phyloP scores from a whole-genome alignment of 1,140 invertebrate genomes.

The Trinorchestia longiramus region DNA sequence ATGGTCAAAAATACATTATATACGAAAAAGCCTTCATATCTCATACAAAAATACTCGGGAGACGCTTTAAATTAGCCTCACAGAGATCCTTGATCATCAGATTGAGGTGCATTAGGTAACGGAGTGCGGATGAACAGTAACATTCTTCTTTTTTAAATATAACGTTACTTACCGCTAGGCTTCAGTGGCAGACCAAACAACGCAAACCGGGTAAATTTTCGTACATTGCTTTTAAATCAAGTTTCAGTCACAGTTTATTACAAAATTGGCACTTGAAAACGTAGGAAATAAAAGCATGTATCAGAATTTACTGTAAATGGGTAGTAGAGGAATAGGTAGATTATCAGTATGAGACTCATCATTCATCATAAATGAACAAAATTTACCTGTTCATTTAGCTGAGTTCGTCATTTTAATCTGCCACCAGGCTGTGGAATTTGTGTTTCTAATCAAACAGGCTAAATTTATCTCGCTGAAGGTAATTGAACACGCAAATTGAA shows the following conservation, averaged over 20 bases:
- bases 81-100: background rate
- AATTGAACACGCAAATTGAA: background rate
- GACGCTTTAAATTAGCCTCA: background rate
- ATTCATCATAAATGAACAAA: background rate
- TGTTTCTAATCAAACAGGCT: background rate
- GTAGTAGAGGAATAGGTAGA: background rate
- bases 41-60: background rate
- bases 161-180: background rate
- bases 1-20: background rate
- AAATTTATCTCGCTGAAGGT: background rate
- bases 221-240: background rate
- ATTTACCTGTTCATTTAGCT: background rate
- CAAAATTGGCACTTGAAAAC: background rate
- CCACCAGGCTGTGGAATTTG: too few species aligned
- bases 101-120: background rate
- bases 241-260: background rate
- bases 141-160: background rate
- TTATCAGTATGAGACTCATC: background rate
- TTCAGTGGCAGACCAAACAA: background rate
- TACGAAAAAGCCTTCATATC: background rate
- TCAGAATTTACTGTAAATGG: background rate
- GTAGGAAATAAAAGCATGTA: background rate
- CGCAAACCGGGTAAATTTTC: background rate
- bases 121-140: background rate
- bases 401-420: too few species aligned